These are phyloP conservation scores for Andrena cerasifolii DNA, from an alignment of 1,140 invertebrate genomes.

Conservation along the genomic window DNA sequence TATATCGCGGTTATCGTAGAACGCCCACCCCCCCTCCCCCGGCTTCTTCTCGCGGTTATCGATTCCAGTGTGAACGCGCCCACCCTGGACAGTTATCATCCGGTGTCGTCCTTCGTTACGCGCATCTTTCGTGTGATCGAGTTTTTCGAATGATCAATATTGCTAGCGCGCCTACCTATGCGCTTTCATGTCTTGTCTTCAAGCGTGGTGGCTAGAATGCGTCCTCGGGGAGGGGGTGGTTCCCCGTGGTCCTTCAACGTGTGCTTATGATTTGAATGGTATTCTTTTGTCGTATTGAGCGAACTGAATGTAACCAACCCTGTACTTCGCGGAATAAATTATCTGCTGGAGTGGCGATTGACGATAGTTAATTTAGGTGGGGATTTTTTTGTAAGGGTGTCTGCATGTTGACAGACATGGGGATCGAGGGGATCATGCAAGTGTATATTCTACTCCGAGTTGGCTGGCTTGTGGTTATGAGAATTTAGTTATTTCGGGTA, in stretches of 20 bases:
- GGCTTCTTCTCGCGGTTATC: constrained; percentile 61
- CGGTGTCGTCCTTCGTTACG: constrained; percentile 19
- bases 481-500: too few species aligned
- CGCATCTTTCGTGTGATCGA: constrained; percentile 33
- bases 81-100: constrained; percentile 55
- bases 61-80: constrained; percentile 67
- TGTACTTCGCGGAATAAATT: not conserved
- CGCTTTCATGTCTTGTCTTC: not conserved
- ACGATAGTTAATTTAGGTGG: not conserved
- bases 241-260: not conserved
- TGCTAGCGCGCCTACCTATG: not conserved
- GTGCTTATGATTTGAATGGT: not conserved
- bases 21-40: constrained; percentile 46
- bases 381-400: too few species aligned
- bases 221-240: not conserved
- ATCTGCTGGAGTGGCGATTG: not conserved
- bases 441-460: too few species aligned
- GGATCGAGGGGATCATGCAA: too few species aligned
- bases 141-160: constrained; percentile 31
- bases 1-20: constrained; percentile 53
- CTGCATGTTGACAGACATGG: too few species aligned
- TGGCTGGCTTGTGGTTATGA: too few species aligned
- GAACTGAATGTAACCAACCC: constrained; percentile 10
- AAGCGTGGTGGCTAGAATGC: not conserved
- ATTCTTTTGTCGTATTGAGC: not conserved